phyloP scores from a whole-genome alignment of 37 sponge, comb jelly and placozoan genomes.

The Beroe ovata region DNA sequence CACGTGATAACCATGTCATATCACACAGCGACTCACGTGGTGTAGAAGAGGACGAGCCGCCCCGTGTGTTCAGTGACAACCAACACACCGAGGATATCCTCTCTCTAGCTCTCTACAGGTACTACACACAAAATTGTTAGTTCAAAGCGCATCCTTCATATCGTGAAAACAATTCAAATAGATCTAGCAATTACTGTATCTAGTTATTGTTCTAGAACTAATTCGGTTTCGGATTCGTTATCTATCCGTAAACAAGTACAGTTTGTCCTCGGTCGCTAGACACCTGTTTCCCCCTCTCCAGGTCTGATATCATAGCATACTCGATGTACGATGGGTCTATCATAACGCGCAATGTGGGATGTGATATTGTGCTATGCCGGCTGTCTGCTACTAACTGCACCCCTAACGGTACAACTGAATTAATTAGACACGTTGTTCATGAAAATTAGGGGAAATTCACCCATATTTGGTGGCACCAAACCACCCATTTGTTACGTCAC shows the following conservation, averaged over 20 bases:
- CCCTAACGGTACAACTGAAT: slow-evolving; percentile 36
- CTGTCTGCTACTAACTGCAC: slow-evolving; percentile 48
- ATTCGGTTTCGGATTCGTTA: too few relatives aligned
- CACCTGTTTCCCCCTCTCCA: neutral
- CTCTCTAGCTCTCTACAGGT: slow-evolving; percentile 72
- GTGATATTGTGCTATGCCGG: slow-evolving; percentile 36
- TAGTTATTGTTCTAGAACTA: too few relatives aligned
- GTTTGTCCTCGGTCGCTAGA: too few relatives aligned
- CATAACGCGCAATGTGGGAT: slow-evolving; percentile 6
- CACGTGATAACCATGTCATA: neutral
- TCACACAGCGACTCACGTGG: slow-evolving; percentile 17
- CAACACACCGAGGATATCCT: slow-evolving; percentile 87
- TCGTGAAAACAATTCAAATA: too few relatives aligned
- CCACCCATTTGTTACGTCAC: too few relatives aligned
- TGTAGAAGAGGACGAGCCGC: slow-evolving; percentile 50
- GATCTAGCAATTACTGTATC: too few relatives aligned
- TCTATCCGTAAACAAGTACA: too few relatives aligned
- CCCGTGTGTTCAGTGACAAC: slow-evolving; percentile 4
- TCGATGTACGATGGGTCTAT: slow-evolving; percentile 59
- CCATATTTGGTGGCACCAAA: neutral
- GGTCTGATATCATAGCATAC: slow-evolving; percentile 37
- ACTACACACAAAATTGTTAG: neutral
- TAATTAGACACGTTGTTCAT: too few relatives aligned
- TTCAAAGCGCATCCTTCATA: too few relatives aligned
- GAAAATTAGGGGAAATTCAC: neutral